phyloP scores from a whole-genome alignment of 1,140 invertebrate species.

The Leptinotarsa lineolata region DNA sequence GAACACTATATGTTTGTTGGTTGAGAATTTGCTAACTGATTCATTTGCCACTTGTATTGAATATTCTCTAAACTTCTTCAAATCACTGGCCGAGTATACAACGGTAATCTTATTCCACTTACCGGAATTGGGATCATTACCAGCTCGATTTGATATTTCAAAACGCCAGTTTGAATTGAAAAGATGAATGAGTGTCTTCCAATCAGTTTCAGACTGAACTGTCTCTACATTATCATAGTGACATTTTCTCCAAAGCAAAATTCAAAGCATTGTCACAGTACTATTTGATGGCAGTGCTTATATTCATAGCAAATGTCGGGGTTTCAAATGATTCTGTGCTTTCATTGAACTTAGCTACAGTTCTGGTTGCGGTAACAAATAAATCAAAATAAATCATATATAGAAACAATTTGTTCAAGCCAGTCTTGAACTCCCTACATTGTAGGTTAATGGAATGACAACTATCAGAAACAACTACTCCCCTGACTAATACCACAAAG shows the following conservation, averaged over 20 bases:
- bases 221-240: conserved; percentile 16
- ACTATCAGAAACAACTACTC: no score
- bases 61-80: no score
- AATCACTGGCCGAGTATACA: conserved; percentile 40
- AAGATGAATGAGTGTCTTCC: conserved; percentile 31
- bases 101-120: conserved; percentile 43
- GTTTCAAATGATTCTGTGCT: conserved; percentile 29
- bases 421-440: no score
- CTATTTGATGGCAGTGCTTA: conserved; percentile 35
- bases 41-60: no score
- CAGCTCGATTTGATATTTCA: conserved; percentile 22
- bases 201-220: neutral
- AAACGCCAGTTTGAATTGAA: conserved; percentile 28
- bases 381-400: conserved; percentile 13
- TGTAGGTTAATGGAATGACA: no score
- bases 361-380: conserved; percentile 35
- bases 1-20: no score
- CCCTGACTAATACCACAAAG: no score
- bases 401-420: no score
- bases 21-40: no score
- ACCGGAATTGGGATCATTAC: conserved; percentile 35
- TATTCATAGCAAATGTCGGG: no score
- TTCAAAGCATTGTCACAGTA: conserved; percentile 33
- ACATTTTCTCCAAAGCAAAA: conserved; percentile 26
- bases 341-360: conserved; percentile 27